Evolutionary conservation across 2,888 invertebrate genomes (phyloP), one percentile per base, ranked within the genome.

Genomic region (Drosophila longiperda): DNA sequence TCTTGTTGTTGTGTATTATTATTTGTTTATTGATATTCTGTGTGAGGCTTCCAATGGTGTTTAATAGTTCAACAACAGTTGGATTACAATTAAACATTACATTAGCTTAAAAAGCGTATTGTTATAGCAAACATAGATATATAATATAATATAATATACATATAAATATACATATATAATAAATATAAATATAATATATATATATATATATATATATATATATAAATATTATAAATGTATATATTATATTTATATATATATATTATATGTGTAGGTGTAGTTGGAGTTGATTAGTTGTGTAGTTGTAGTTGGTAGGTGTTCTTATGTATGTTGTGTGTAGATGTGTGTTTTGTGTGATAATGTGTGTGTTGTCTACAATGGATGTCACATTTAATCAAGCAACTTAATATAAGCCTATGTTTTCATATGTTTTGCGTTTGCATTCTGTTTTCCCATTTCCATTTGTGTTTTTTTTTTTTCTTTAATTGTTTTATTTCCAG

Each of bases 21-120:
- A 66, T 50, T 71, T 60, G 50, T 67, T 55, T 82, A 60, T 60
- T 59, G 67, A 53, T 75, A 54, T 53, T 69, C 33, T 63, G 45
- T 40, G 50, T 78, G 67, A 78, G 77, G 77, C 77, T 77, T 81
- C 54, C 73, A 77, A 71, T 77, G 77, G 64, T 70, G 67, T 66
- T 83, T 66, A 60, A 78, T 73, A 66, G 66, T 66, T 70, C 59
- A 54, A 69, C 82, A 59, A 59, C 66, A 54, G 67, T 71, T 71
- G 67, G 66, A 60, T 75, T 78, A 82, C 69, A 80, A 82, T 79
- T 80, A 75, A 60, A 74, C 48, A 66, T 64, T 60, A 69, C 36
- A 66, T 86, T 82, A 89, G 75, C 84, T 79, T 82, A 87, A 66
- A 70, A 85, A 85, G 86, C 88, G 88, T 82, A 75, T 78, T 72